Evolutionary conservation across 2,888 invertebrate species (phyloP), one percentile per base, ranked within the genome.

Genomic region (Drosophila niveifrons): DNA sequence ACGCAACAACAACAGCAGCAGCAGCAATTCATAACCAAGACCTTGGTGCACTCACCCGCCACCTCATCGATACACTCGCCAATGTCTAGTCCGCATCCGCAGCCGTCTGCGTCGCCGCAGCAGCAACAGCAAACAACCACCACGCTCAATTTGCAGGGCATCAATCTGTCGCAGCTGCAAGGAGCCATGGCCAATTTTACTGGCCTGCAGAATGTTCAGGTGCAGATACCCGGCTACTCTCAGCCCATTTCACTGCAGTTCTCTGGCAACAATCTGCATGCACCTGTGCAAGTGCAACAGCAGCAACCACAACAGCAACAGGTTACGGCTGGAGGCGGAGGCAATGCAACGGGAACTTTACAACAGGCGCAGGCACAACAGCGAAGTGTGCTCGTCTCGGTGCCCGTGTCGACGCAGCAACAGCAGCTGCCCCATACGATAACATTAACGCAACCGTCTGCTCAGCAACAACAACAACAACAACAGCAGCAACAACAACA

Each of bases 171-270:
- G 57, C 94, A 94, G 89, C 91, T 95, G 71, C 94, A 95, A 81
- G 95, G 96, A 61, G 92, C 92, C 8, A 92, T 92, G 88, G 90
- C 92, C 7, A 92, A 92, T 62, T 92, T 92, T 64, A 95, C 96
- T 70, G 96, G 96, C 29, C 92, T 96, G 53, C 96, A 96, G 91
- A 96, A 96, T 92, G 96, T 96, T 58, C 86, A 87, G 23, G 94
- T 96, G 51, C 97, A 97, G 90, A 95, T 97, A 86, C 96, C 97
- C 10, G 97, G 96, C 43, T 94, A 97, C 62, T 94, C 96, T n/a
- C 96, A 97, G 79, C 97, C 97, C 3, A 96, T 97, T 82, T 97
- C 97, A 53, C 93, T 96, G 84, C 95, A 96, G 43, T 92, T 96
- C 68, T 95, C 96, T 41, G 95, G 96, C 34, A 94, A 95, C 36